Conservation (phyloP, 2,888 invertebrate genomes). For the Scrobipalpa costella region DNA sequence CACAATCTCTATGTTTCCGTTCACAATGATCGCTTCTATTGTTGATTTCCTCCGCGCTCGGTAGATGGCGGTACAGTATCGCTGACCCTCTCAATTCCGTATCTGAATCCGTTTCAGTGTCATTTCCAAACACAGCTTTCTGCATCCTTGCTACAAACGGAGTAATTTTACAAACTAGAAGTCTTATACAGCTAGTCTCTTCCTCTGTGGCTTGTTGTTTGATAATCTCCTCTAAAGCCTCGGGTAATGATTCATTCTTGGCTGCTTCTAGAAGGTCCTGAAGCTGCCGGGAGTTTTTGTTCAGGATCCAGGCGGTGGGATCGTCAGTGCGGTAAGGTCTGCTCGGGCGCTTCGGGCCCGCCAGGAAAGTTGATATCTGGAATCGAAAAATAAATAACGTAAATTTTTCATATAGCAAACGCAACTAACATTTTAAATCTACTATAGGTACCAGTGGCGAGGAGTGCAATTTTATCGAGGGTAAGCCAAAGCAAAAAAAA, state of each 20-base stretch:
- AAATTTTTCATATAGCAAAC: too few species aligned
- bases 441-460: too few species aligned
- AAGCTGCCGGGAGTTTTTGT: constrained; percentile 81
- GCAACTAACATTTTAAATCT: too few species aligned
- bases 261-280: constrained; percentile 81
- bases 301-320: constrained; percentile 80
- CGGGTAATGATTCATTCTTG: constrained; percentile 82
- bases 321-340: constrained; percentile 58
- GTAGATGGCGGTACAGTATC: constrained; percentile 83
- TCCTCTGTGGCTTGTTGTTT: constrained; percentile 76
- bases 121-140: constrained; percentile 79
- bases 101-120: constrained; percentile 48
- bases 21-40: constrained; percentile 84
- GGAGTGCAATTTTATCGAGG: too few species aligned
- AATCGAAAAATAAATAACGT: constrained; percentile 37
- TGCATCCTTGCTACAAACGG: constrained; percentile 91
- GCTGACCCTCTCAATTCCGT: constrained; percentile 57
- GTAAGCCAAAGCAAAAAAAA: too few species aligned
- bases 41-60: constrained; percentile 81
- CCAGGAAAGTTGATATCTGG: constrained; percentile 82
- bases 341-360: constrained; percentile 58
- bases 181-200: constrained; percentile 85
- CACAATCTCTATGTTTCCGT: constrained; percentile 76
- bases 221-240: constrained; percentile 82
- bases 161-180: constrained; percentile 88